Percentiles rank a stretch among this genome's conserved stretches.
Conservation (phyloP, 2,797 vertebrate genomes). For the Cyprinodon diabolis region DNA sequence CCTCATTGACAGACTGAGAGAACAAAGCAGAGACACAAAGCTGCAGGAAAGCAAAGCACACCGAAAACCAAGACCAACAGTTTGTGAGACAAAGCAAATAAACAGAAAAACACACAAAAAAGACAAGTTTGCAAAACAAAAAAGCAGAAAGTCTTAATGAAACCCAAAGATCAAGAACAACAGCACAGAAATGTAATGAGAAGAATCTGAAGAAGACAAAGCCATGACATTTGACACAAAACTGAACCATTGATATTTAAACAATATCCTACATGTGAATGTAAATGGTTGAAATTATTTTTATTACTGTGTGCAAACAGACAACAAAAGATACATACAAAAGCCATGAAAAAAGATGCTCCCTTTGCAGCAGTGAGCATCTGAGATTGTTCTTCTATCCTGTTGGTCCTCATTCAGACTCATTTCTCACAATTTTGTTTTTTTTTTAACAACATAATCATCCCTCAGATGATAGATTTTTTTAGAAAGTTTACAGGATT, state of each 20-base stretch:
- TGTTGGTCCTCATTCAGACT: no score
- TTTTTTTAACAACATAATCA: no score
- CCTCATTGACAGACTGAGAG: constrained; percentile 89
- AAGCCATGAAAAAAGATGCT: no score
- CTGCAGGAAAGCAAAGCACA: constrained; percentile 74
- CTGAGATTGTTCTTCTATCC: background rate
- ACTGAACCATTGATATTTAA: background rate
- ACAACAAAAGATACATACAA: no score
- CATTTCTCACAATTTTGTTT: no score
- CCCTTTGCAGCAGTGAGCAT: background rate
- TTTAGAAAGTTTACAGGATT: no score
- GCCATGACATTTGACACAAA: background rate
- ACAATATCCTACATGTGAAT: background rate
- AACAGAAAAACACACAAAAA: constrained; percentile 9
- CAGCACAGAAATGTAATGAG: background rate
- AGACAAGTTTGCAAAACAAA: constrained; percentile 4
- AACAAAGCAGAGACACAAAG: constrained; percentile 87
- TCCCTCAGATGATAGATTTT: no score
- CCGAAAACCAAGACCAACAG: background rate
- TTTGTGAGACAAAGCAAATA: constrained; percentile 5
- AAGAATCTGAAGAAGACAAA: no score
- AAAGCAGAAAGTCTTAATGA: background rate
- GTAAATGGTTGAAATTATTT: background rate
- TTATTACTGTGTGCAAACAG: background rate
- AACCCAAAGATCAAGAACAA: no score